Evolutionary conservation across 2,797 vertebrate species (phyloP).

Genomic region (Crotalus adamanteus): DNA sequence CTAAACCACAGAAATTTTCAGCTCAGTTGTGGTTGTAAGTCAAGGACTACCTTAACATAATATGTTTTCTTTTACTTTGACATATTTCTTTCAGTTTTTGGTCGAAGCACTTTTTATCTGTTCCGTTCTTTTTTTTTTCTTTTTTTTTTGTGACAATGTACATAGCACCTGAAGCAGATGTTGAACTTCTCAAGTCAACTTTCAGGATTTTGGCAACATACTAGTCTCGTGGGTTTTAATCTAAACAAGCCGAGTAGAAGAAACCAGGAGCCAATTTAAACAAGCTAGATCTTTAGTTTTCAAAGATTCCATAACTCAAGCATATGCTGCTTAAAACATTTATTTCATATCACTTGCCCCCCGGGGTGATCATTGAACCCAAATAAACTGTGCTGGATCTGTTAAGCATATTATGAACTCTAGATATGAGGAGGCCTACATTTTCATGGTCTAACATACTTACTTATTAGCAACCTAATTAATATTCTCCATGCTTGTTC

Average conservation of each 20-base stretch:
- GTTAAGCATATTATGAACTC: not conserved
- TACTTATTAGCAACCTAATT: conserved; percentile 5
- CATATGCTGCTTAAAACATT: conserved; percentile 10
- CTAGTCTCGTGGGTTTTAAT: not conserved
- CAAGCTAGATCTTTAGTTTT: not conserved
- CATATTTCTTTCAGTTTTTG: not conserved
- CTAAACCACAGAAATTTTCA: not conserved
- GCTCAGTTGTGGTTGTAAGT: not conserved
- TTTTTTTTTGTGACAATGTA: not conserved
- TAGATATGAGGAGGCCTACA: not conserved
- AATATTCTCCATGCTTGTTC: conserved; percentile 21
- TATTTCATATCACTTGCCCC: conserved; percentile 31
- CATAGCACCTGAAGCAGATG: not conserved
- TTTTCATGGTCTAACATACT: conserved; percentile 22
- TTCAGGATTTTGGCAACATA: not conserved
- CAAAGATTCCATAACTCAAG: not conserved
- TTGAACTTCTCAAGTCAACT: not conserved
- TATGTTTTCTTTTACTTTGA: not conserved
- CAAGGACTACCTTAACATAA: not conserved
- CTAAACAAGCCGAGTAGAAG: not conserved
- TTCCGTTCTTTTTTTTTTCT: not conserved
- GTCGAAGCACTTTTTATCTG: not conserved
- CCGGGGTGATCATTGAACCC: not conserved
- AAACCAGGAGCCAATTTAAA: conserved; percentile 37
- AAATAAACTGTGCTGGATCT: conserved; percentile 1